Percentiles rank a stretch among this genome's conserved stretches.
Conservation (phyloP, 2,113 vertebrate species). For the Rhipidura dahli region DNA sequence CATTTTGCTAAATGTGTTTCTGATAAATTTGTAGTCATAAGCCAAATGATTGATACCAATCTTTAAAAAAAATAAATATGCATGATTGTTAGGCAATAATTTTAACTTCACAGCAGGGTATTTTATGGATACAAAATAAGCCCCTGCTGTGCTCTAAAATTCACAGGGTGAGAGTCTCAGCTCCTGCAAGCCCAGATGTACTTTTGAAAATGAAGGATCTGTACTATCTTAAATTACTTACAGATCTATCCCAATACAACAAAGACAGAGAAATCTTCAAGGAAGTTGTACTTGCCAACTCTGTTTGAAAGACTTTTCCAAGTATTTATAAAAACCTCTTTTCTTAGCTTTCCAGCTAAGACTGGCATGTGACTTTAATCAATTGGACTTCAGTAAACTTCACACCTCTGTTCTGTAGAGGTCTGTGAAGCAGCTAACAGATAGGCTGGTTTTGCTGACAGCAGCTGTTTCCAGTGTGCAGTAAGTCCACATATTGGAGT, state of each 20-base stretch:
- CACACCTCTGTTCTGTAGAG: background rate
- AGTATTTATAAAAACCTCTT: constrained; percentile 31
- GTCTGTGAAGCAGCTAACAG: constrained; percentile 4
- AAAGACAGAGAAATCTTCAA: constrained; percentile 24
- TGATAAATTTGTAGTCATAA: background rate
- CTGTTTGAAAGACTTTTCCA: constrained; percentile 12
- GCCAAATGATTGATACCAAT: background rate
- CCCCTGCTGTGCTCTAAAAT: background rate
- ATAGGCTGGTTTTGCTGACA: background rate
- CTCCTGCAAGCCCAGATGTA: background rate
- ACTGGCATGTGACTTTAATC: constrained; percentile 14
- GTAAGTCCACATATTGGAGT: background rate
- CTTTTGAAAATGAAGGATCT: constrained; percentile 10
- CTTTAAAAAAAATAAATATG: background rate
- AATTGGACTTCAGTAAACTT: constrained; percentile 38
- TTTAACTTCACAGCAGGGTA: background rate
- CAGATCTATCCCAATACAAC: background rate
- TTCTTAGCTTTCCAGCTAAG: constrained; percentile 20
- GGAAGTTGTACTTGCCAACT: background rate
- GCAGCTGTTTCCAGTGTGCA: background rate
- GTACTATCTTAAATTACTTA: constrained; percentile 6
- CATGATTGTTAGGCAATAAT: background rate
- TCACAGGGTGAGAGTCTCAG: background rate
- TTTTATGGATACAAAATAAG: background rate
- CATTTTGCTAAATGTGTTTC: background rate